Conservation (phyloP, 2,113 vertebrate species). For the Aleadryas rufinucha region DNA sequence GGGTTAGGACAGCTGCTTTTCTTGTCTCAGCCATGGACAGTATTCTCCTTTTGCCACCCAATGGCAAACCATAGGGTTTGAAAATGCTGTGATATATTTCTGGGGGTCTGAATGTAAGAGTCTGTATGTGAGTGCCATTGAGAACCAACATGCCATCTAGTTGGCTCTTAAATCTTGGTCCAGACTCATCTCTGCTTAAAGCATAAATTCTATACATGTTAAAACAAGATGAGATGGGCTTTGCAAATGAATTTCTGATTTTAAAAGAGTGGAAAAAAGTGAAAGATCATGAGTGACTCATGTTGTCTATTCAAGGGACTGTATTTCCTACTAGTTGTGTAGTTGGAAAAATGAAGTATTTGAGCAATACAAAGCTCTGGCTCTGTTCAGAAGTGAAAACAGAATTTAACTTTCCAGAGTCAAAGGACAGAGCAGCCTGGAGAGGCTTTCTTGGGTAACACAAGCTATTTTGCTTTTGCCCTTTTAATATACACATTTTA, state of each 20-base stretch:
- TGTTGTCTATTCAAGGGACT: neutral
- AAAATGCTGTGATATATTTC: neutral
- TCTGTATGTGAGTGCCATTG: neutral
- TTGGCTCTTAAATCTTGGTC: neutral
- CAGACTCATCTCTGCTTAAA: neutral
- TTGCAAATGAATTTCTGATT: neutral
- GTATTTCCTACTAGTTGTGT: neutral
- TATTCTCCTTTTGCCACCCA: neutral
- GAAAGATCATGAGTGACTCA: neutral
- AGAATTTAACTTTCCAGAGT: neutral
- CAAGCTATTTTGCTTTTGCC: neutral
- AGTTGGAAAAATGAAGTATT: neutral
- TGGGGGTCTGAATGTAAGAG: neutral
- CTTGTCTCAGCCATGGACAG: neutral
- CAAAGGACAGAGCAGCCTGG: neutral
- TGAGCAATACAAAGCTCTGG: neutral
- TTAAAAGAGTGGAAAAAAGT: neutral
- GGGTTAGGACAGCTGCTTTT: neutral
- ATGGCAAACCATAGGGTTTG: accelerated
- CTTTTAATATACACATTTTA: neutral
- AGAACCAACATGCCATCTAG: neutral
- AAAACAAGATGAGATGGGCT: neutral
- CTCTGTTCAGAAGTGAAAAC: neutral
- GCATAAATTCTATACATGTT: neutral
- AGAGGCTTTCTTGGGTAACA: neutral